These are phyloP conservation scores for Euzophera pinguis DNA, from an alignment of 2,888 invertebrate genomes.

Conservation along the genomic window DNA sequence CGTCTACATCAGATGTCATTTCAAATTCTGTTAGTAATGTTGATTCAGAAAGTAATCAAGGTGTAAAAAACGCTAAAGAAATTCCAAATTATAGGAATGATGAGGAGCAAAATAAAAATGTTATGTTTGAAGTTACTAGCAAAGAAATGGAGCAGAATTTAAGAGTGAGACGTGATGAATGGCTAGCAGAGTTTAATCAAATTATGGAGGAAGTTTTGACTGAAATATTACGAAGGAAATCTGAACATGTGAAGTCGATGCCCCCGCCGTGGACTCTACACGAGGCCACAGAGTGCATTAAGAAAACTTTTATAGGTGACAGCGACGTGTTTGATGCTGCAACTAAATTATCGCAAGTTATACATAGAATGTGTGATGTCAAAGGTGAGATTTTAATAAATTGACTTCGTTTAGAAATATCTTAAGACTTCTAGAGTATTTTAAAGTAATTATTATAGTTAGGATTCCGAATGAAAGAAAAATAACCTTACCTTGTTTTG, in stretches of 20 bases:
- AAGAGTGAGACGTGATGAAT: conserved; percentile 51
- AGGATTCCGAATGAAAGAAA: no score
- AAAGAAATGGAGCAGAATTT: conserved; percentile 48
- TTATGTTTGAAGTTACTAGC: conserved; percentile 47
- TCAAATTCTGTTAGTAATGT: conserved; percentile 37
- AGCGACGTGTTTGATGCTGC: conserved; percentile 41
- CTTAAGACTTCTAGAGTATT: no score
- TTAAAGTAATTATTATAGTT: no score
- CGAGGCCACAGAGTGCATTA: conserved; percentile 54
- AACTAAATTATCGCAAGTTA: conserved; percentile 40
- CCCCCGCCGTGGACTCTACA: conserved; percentile 57
- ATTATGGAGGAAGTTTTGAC: conserved; percentile 65
- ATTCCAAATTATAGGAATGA: conserved; percentile 11
- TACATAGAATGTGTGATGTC: conserved; percentile 41
- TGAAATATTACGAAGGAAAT: conserved; percentile 44
- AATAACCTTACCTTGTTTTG: no score
- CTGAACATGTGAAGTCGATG: conserved; percentile 30
- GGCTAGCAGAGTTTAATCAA: conserved; percentile 59
- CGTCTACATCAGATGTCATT: conserved; percentile 40
- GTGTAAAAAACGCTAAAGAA: conserved; percentile 14
- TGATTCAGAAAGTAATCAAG: conserved; percentile 25
- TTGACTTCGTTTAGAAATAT: no score
- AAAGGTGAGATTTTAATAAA: conserved; percentile 42
- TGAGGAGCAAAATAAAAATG: conserved; percentile 22
- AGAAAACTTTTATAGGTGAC: conserved; percentile 38